Evolutionary conservation across 2,797 vertebrate genomes (phyloP).

Genomic region (Danio tinwini): DNA sequence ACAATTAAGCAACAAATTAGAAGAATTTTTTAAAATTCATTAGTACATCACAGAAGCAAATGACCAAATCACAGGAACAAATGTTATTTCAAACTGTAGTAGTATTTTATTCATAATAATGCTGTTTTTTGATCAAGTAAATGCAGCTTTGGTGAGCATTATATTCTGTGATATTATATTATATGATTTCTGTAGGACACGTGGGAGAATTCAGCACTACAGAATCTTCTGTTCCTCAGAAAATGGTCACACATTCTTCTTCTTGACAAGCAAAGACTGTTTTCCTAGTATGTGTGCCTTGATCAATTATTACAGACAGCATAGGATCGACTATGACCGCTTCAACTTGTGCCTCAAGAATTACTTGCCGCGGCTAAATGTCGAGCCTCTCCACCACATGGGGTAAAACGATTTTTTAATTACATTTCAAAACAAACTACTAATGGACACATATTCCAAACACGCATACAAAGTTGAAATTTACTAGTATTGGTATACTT

Average conservation of each 20-base stretch:
- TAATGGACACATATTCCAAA: not conserved
- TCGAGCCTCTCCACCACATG: conserved; percentile 80
- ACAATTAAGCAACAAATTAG: no score
- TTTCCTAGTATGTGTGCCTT: conserved; percentile 88
- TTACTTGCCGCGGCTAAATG: conserved; percentile 84
- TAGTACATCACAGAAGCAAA: no score
- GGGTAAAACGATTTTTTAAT: conserved; percentile 75
- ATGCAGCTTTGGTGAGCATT: no score
- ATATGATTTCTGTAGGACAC: conserved; percentile 62
- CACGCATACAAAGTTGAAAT: not conserved
- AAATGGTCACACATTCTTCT: conserved; percentile 80
- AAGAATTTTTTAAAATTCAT: no score
- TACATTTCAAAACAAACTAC: not conserved
- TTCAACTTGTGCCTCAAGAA: conserved; percentile 92
- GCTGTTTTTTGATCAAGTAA: no score
- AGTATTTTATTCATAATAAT: no score
- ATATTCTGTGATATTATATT: no score
- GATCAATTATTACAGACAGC: conserved; percentile 89
- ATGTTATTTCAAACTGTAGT: no score
- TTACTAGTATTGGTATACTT: no score
- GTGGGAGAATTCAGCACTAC: conserved; percentile 92
- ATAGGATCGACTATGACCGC: conserved; percentile 89
- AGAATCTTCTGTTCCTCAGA: conserved; percentile 86
- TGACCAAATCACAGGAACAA: no score
- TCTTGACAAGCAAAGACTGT: conserved; percentile 89